Percentiles rank a stretch among this genome's conserved stretches.
Evolutionary conservation across 53 echinoderm and acorn worm species (phyloP).

Genomic region (Crossaster papposus): DNA sequence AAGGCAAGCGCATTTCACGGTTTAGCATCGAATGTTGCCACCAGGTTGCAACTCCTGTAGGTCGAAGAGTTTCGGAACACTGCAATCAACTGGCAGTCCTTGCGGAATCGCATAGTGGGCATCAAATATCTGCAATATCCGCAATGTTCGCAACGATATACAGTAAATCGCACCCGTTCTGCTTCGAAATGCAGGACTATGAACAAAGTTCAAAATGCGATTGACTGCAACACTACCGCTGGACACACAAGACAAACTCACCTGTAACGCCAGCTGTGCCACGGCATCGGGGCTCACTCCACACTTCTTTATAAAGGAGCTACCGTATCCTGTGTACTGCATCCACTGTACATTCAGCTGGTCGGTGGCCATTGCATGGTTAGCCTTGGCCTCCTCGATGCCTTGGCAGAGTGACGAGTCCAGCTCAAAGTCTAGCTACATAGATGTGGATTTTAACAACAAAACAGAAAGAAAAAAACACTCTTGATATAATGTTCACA

Average conservation of each 20-base stretch:
- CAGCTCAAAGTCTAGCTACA: slow-evolving; percentile 75
- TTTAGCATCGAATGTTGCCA: too few relatives aligned
- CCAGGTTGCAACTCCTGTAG: too few relatives aligned
- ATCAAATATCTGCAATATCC: too few relatives aligned
- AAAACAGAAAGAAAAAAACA: not conserved
- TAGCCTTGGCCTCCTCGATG: slow-evolving; percentile 68
- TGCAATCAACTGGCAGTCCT: too few relatives aligned
- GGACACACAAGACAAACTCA: not conserved
- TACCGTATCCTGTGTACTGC: slow-evolving; percentile 70
- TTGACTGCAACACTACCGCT: too few relatives aligned
- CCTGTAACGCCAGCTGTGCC: slow-evolving; percentile 93
- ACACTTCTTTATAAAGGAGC: slow-evolving; percentile 74
- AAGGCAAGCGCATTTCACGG: too few relatives aligned
- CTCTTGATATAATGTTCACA: not conserved
- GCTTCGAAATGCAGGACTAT: too few relatives aligned
- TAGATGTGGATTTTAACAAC: not conserved
- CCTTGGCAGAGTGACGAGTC: slow-evolving; percentile 68
- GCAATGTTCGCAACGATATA: too few relatives aligned
- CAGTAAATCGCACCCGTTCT: too few relatives aligned
- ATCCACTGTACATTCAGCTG: slow-evolving; percentile 64
- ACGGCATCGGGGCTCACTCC: slow-evolving; percentile 85
- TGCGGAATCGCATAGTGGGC: too few relatives aligned
- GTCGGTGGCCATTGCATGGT: slow-evolving; percentile 57
- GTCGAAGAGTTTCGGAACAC: too few relatives aligned
- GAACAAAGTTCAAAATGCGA: too few relatives aligned